phyloP scores from a whole-genome alignment of 2,797 vertebrate species.

The Rhinoraja longicauda region DNA sequence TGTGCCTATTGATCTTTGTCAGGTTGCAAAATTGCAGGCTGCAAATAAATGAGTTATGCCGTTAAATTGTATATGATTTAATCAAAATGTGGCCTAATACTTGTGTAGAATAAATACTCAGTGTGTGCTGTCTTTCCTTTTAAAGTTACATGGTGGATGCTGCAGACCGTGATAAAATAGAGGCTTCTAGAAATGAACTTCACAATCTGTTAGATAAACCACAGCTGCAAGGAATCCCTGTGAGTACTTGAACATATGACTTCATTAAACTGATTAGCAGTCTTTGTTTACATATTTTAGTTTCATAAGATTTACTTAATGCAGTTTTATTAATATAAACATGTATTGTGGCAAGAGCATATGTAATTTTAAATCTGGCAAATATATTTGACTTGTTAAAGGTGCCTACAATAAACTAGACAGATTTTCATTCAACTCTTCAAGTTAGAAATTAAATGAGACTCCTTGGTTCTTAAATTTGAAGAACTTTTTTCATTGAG shows the following conservation, averaged over 20 bases:
- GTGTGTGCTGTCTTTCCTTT: constrained; percentile 38
- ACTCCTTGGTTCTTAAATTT: background rate
- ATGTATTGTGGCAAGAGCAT: background rate
- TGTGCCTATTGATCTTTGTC: background rate
- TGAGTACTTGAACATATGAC: constrained; percentile 56
- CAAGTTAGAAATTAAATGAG: background rate
- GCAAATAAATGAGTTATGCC: background rate
- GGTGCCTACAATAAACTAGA: background rate
- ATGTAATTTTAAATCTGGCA: background rate
- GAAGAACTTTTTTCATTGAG: background rate
- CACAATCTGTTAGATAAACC: constrained; percentile 98
- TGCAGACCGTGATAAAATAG: constrained; percentile 93
- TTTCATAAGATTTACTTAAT: background rate
- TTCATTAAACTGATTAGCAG: background rate
- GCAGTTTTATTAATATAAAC: background rate
- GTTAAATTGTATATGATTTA: background rate
- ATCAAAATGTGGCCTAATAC: background rate
- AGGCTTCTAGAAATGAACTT: constrained; percentile 92
- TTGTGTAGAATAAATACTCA: background rate
- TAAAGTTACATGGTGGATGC: constrained; percentile 97
- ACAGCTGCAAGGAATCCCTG: constrained; percentile 96
- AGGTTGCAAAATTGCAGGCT: background rate
- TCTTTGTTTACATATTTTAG: background rate
- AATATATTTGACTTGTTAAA: background rate
- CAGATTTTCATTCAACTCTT: background rate